Base-by-base conservation (phyloP, 1,140 invertebrate genomes). In the Dolichoris vasculosae region DNA sequence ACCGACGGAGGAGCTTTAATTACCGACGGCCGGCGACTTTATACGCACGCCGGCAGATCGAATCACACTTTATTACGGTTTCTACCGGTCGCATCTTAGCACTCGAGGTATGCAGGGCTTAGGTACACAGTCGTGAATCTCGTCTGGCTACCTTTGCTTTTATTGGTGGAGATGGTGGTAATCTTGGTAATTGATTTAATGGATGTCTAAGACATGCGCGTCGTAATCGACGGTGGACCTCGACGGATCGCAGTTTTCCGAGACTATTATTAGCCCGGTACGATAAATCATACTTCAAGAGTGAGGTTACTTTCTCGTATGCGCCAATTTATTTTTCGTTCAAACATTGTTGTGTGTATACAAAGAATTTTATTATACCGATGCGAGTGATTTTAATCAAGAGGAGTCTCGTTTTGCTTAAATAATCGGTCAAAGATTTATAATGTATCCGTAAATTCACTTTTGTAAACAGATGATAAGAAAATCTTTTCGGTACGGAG, bases 161-260 rank as follows among this genome's bases (percentile, higher is more conserved):
- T 59, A 59, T 59, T 59, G 23, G 0, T 20, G 4, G 55, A 59
- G 23, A 59, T 59, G 4, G 20, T 26, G 55, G 55, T 59, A 26
- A 59, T 59, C 55, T 23, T 13, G 40, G 75, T 76, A 76, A 76
- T 51, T 76, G 75, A 76, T 76, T 76, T 76, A 76, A 76, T 48
- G 75, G 55, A 26, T 26, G 23, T 59, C 55, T 59, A 59, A 59
- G 23, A 26, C 23, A 26, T 3, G 46, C 13, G 38, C 15, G 7
- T 38, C 30, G 64, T 35, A 69, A 69, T 69, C 32, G 6, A 38
- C 23, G 30, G 2, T n/a, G 26, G 63, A 3, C 15, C 63, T 64
- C 63, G 30, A 32, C 26, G 63, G 32, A 69, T 69, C 23, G 64
- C 13, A 69, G 30, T 69, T 69, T 69, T 9, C 64, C 32, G 13